Evolutionary conservation across 1,140 invertebrate genomes (phyloP).

Genomic region (Grapholita molesta): DNA sequence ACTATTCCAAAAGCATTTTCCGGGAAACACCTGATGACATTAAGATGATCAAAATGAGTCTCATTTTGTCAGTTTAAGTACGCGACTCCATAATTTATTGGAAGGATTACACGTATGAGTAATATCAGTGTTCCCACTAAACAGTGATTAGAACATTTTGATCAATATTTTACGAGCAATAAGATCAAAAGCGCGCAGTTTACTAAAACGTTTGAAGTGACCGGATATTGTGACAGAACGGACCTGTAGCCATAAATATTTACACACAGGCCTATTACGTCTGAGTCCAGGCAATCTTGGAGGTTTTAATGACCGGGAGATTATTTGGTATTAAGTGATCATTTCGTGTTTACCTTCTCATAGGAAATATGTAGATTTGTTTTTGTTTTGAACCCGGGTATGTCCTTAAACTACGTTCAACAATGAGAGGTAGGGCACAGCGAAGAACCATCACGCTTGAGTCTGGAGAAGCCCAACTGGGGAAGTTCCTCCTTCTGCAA

Average conservation of each 20-base stretch:
- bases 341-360: too few relatives aligned
- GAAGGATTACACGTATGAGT: not conserved
- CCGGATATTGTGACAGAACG: not conserved
- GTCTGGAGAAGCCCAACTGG: too few relatives aligned
- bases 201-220: not conserved
- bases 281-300: not conserved
- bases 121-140: not conserved
- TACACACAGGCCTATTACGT: not conserved
- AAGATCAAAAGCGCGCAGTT: not conserved
- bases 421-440: too few relatives aligned
- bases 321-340: not conserved
- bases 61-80: not conserved
- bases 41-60: too few relatives aligned
- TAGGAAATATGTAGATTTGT: too few relatives aligned
- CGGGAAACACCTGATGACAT: too few relatives aligned
- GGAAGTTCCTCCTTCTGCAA: too few relatives aligned
- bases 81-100: not conserved
- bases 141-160: not conserved
- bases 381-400: too few relatives aligned
- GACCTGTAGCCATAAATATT: not conserved
- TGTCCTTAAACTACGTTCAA: too few relatives aligned
- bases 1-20: too few relatives aligned
- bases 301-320: not conserved
- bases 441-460: too few relatives aligned
- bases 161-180: not conserved